Base-by-base conservation (phyloP, 1,140 invertebrate species). In the Drosophila watanabei region DNA sequence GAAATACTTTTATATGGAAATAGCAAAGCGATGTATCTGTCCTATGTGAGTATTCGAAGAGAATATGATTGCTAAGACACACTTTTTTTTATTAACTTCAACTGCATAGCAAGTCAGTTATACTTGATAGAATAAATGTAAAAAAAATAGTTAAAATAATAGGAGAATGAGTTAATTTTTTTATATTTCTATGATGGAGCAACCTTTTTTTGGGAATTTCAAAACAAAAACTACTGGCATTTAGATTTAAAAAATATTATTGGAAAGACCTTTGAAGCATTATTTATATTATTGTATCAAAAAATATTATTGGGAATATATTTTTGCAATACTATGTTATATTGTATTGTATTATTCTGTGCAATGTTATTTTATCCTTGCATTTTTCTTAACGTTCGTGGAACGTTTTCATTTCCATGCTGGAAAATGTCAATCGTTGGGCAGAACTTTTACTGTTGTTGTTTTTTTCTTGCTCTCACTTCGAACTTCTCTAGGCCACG, bases 401-500 rank as follows among this genome's bases (percentile, higher is more conserved):
- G 71, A 76, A 75, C n/a, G 35, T 57, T 43, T 24, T 16, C 28
- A 51, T 30, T 43, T 30, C 48, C 28, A 30, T 28, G 56, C 54
- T 70, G 75, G 76, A 70, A 77, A 78, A 68, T 78, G 62, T 78
- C 72, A 75, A 75, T 45, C 35, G 51, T 46, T 56, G 43, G 56
- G 24, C 68, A 43, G 46, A 20, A 46, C 49, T 75, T 75, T 33
- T 58, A 35, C 37, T 20, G 46, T 41, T 51, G 56, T 45, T 68
- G 62, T 37, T n/a, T 68, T 35, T 46, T 57, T 37, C 16, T 59
- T 71, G 54, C 20, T 70, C 43, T 60, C 54, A 51, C 18, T 79
- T 83, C 65, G 73, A 70, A 87, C 71, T 73, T 86, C 68, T 82
- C 81, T 82, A 73, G 79, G 75, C 63, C 59, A 66, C 71, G 60